Base-by-base conservation (phyloP, 2,113 vertebrate species). In the Peromyscus maniculatus region DNA sequence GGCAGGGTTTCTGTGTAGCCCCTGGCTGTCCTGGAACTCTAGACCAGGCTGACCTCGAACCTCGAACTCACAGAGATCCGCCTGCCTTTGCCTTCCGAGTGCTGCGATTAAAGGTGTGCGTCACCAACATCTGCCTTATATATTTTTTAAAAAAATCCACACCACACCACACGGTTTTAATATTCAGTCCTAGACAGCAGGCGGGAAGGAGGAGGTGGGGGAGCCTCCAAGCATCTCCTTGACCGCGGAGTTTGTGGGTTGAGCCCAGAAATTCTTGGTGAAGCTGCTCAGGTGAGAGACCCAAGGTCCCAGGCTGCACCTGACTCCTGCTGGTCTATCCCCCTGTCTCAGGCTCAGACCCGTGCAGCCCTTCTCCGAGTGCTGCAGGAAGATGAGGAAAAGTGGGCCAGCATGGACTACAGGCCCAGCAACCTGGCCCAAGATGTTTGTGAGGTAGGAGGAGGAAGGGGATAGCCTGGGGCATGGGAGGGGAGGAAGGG, bases 361-460 rank as follows among this genome's bases (percentile, higher is more conserved):
- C 82, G 98, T 7, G 97, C 97, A 4, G 97, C 96, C 11, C 91
- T 98, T 2, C 97, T 98, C 0, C 95, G 92, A 0, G 97, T 79
- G 16, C 94, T 98, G 13, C 98, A 98, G 91, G 97, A 98, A 15
- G 97, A 98, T 0, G 97, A 97, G 36, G 98, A 97, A 71, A 95
- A 15, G 9, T 98, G 97, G 98, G 57, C 43, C 0, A n/a, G 91
- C 43, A 0, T 7, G 0, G 91, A 91, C 69, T 97, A 96, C 21
- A 13, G 0, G 71, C 83, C 94, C 49, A 87, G 96, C 96, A 93
- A 62, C 89, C 97, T 98, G 93, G 97, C 98, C 4, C 98, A 97
- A 89, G 97, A 97, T 0, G 98, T 98, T 72, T 98, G 98, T 64
- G 97, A 97, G 97, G 98, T 98, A 87, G 33, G 24, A 17, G 5